Conservation (phyloP, 2,888 invertebrate genomes). For the Sinohyriopsis cumingii region DNA sequence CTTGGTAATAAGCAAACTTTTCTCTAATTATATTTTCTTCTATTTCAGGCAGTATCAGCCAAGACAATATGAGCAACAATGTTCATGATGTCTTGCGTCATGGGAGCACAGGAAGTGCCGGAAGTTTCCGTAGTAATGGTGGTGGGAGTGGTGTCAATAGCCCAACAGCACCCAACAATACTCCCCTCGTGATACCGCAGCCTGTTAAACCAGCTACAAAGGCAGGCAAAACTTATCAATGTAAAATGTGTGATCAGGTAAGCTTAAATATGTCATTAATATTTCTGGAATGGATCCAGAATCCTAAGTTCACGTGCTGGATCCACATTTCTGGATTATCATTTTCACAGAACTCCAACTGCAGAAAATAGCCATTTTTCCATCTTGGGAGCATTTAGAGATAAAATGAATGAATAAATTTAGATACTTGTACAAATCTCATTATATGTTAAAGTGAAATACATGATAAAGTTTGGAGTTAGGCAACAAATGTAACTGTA, state of each 20-base stretch:
- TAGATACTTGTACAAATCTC: too few relatives aligned
- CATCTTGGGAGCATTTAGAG: too few relatives aligned
- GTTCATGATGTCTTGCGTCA: conserved; percentile 48
- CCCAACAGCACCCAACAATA: conserved; percentile 58
- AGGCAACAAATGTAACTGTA: too few relatives aligned
- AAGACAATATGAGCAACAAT: conserved; percentile 48
- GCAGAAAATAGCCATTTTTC: too few relatives aligned
- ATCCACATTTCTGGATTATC: too few relatives aligned
- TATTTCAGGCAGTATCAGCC: conserved; percentile 43
- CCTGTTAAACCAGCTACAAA: conserved; percentile 61
- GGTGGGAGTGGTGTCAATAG: conserved; percentile 57
- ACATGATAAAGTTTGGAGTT: too few relatives aligned
- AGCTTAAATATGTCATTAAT: conserved; percentile 6
- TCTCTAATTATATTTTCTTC: too few relatives aligned
- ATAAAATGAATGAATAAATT: too few relatives aligned
- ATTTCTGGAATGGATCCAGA: too few relatives aligned
- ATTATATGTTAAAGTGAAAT: too few relatives aligned
- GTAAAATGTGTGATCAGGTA: conserved; percentile 69
- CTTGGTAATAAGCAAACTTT: not conserved
- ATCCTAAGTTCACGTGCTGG: too few relatives aligned
- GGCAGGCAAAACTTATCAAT: conserved; percentile 61
- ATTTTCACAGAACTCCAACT: too few relatives aligned
- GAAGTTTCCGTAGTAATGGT: conserved; percentile 60
- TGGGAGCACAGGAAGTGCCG: conserved; percentile 55
- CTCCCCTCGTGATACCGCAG: conserved; percentile 64